Evolutionary conservation across 2,888 invertebrate genomes (phyloP), one percentile per base, ranked within the genome.

Genomic region (Carterocephalus palaemon): DNA sequence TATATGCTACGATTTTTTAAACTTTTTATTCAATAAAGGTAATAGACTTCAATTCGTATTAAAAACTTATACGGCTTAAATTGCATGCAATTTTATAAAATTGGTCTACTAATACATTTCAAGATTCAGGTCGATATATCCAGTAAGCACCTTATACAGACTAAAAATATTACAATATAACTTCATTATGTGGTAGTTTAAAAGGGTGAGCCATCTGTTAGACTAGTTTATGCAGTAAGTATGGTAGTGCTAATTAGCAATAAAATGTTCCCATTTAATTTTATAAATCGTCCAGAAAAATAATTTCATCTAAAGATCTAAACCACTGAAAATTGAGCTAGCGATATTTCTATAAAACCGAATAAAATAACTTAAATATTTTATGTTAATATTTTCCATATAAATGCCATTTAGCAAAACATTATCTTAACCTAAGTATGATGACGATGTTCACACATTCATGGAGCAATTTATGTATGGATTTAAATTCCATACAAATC

Each of bases 231-330:
- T n/a, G n/a, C n/a, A n/a, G n/a, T n/a, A n/a, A n/a, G n/a, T n/a
- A n/a, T n/a, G n/a, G n/a, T n/a, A n/a, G n/a, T n/a, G n/a, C n/a
- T n/a, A n/a, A n/a, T 42, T 2, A 24, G 24, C 33, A 34, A 34
- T 19, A 42, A 28, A 24, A 42, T 42, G 42, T 28, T 42, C 42
- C 42, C 42, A 42, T 34, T 26, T 4, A 34, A 34, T 42, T 42
- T 33, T 28, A 20, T 13, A 34, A 42, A 42, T 28, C 28, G 20
- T 20, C 34, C 42, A 28, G 33, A 42, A 42, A 38, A 34, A 42
- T 42, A 42, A 42, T 26, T 20, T 34, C 15, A 42, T 28, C 6
- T 26, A 5, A 26, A 7, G n/a, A n/a, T n/a, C 12, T 28, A 28
- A 34, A 34, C n/a, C n/a, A n/a, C n/a, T 26, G 13, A 15, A 34